Conservation (phyloP, 2,797 vertebrate species). For the Parotocinclus haroldoi region DNA sequence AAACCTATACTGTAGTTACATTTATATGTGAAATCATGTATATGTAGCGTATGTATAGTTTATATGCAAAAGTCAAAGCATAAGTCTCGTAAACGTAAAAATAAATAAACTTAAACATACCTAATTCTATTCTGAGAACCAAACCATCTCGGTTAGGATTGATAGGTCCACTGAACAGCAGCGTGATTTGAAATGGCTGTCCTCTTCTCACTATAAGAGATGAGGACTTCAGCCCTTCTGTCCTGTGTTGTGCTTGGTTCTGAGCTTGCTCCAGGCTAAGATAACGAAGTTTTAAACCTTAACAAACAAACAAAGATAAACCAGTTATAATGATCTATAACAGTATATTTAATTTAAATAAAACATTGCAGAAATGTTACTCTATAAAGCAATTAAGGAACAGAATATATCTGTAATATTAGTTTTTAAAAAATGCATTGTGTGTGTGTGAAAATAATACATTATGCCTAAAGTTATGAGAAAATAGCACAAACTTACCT, state of each 20-base stretch:
- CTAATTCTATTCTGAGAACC: constrained; percentile 57
- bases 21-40: too few species aligned
- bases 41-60: too few species aligned
- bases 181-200: constrained; percentile 56
- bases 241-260: constrained; percentile 63
- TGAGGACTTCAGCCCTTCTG: constrained; percentile 57
- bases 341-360: not conserved
- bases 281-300: constrained; percentile 58
- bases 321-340: not conserved
- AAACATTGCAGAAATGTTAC: not conserved
- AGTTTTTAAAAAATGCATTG: not conserved
- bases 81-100: not conserved
- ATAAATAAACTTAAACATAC: constrained; percentile 44
- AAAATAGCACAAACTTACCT: constrained; percentile 52
- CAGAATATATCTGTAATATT: too few species aligned
- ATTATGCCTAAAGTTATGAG: too few species aligned
- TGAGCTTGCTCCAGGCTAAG: constrained; percentile 55
- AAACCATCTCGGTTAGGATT: constrained; percentile 55
- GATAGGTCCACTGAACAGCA: constrained; percentile 55
- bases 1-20: too few species aligned
- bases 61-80: not conserved
- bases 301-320: constrained; percentile 14
- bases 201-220: constrained; percentile 71
- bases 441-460: not conserved
- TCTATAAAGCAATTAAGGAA: not conserved